Evolutionary conservation across 1,140 invertebrate genomes (phyloP).

Genomic region (Maniola jurtina): DNA sequence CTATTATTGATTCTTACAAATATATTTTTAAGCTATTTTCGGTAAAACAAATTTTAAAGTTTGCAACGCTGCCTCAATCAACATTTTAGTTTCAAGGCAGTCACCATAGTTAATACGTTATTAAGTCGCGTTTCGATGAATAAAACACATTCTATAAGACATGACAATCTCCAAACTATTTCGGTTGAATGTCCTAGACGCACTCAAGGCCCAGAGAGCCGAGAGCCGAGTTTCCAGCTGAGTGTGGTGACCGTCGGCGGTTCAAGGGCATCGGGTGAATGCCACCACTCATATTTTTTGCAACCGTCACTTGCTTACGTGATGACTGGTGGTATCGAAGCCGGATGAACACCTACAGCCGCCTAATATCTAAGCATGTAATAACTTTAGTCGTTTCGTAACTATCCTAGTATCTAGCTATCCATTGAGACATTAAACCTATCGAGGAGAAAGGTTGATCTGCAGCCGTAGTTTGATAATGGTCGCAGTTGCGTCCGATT

Average conservation of each 20-base stretch:
- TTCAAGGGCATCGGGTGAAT: constrained; percentile 74
- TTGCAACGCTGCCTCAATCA: too few species aligned
- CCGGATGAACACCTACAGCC: constrained; percentile 53
- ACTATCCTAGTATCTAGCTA: background rate
- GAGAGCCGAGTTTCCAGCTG: constrained; percentile 52
- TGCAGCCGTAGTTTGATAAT: too few species aligned
- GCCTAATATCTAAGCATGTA: constrained; percentile 41
- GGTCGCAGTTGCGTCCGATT: too few species aligned
- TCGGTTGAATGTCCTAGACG: constrained; percentile 68
- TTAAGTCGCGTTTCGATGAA: background rate
- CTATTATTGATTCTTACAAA: too few species aligned
- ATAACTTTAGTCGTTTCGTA: constrained; percentile 33
- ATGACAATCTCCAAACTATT: constrained; percentile 30
- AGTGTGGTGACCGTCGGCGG: constrained; percentile 59
- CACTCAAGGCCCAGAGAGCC: constrained; percentile 53
- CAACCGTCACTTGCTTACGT: constrained; percentile 58
- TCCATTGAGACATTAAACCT: background rate
- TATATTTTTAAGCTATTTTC: too few species aligned
- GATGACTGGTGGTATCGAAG: constrained; percentile 55
- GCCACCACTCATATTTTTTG: constrained; percentile 69
- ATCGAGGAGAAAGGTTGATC: too few species aligned
- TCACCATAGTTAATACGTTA: background rate
- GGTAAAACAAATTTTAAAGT: too few species aligned
- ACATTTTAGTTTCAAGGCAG: too few species aligned
- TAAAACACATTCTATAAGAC: constrained; percentile 17